Evolutionary conservation across 1,140 invertebrate species (phyloP).

Genomic region (Leptonema lineaticorne): DNA sequence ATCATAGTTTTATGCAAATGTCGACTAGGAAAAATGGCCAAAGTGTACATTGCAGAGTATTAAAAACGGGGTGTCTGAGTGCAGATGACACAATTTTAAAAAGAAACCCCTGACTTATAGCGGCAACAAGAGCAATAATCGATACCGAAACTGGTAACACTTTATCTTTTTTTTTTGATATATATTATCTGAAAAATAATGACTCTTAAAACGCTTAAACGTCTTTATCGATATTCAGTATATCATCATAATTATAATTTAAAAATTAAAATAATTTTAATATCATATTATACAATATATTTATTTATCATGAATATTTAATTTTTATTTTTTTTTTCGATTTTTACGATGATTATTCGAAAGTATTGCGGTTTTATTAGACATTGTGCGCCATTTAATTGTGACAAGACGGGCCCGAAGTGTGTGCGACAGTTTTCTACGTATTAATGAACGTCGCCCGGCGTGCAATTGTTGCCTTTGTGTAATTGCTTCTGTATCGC

Average conservation of each 20-base stretch:
- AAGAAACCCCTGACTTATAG: neutral
- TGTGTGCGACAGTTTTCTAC: neutral
- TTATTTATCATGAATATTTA: no score
- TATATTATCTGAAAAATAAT: no score
- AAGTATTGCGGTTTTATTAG: neutral
- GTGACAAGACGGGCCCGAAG: neutral
- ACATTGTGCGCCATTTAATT: neutral
- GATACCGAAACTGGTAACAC: neutral
- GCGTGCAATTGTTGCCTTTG: neutral
- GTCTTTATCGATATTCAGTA: no score
- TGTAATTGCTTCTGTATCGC: conserved; percentile 13
- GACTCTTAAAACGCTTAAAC: no score
- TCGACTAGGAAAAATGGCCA: conserved; percentile 35
- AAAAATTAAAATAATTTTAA: no score
- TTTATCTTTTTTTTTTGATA: no score
- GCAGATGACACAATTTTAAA: conserved; percentile 29
- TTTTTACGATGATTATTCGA: no score
- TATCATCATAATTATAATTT: no score
- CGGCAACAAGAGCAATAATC: neutral
- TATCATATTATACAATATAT: no score
- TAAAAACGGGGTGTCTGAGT: conserved; percentile 23
- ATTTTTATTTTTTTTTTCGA: no score
- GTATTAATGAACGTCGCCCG: neutral
- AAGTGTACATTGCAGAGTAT: conserved; percentile 2
- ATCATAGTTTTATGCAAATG: conserved; percentile 43